Evolutionary conservation across 2,888 invertebrate genomes (phyloP).

Genomic region (Drosophila sordidula): DNA sequence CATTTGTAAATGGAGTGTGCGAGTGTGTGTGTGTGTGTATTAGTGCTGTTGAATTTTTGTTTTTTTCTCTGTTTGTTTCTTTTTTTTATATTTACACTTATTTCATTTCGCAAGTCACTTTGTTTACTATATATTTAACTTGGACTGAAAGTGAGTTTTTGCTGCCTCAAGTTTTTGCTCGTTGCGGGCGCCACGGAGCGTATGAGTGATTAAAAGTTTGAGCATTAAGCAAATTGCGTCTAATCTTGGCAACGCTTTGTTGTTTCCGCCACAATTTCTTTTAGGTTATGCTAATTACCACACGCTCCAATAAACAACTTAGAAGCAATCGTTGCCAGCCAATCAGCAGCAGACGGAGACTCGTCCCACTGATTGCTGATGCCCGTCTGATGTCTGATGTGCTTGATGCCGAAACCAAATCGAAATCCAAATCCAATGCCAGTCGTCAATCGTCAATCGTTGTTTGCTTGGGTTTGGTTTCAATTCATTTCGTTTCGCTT

Average conservation of each 20-base stretch:
- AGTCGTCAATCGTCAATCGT: slow-evolving; percentile 36
- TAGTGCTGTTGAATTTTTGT: background rate
- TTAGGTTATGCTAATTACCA: slow-evolving; percentile 71
- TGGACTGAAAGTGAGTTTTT: slow-evolving; percentile 20
- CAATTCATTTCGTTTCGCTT: slow-evolving; percentile 24
- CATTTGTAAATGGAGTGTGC: slow-evolving; percentile 35
- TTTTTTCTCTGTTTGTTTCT: slow-evolving; percentile 7
- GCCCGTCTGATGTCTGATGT: slow-evolving; percentile 7
- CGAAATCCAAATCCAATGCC: slow-evolving; percentile 5
- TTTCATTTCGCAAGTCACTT: slow-evolving; percentile 69
- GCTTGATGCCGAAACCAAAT: slow-evolving; percentile 11
- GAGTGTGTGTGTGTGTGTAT: slow-evolving; percentile 1
- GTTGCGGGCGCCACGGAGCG: slow-evolving; percentile 58
- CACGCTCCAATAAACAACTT: slow-evolving; percentile 73
- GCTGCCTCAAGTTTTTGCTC: slow-evolving; percentile 27
- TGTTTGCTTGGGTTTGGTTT: slow-evolving; percentile 13
- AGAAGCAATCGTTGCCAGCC: slow-evolving; percentile 42
- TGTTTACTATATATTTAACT: slow-evolving; percentile 60
- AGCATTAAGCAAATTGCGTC: slow-evolving; percentile 73
- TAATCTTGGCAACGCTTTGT: slow-evolving; percentile 44
- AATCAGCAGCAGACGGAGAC: slow-evolving; percentile 20
- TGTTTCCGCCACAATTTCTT: slow-evolving; percentile 23
- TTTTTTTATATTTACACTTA: slow-evolving; percentile 69
- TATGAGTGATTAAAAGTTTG: slow-evolving; percentile 80
- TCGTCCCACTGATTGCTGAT: slow-evolving; percentile 16